A percentile compares a stretch with the other conserved stretches of the same genome.
Evolutionary conservation across 2,797 vertebrate species (phyloP).

Genomic region (Helicolenus hilgendorfi): DNA sequence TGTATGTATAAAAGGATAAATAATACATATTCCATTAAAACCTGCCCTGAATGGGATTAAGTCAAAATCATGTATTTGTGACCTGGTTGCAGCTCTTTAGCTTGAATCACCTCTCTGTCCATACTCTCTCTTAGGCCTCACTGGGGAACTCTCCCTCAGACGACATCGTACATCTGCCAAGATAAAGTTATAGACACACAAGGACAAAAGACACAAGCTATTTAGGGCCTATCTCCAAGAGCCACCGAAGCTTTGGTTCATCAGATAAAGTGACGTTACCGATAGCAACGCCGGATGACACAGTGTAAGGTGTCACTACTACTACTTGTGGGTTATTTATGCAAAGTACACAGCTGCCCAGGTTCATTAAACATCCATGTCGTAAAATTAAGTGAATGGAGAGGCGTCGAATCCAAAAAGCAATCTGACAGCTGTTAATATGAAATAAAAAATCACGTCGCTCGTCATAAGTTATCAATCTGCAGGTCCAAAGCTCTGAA

Average conservation of each 20-base stretch:
- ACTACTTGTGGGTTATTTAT: slow-evolving; percentile 14
- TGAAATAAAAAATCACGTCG: background rate
- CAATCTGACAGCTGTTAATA: slow-evolving; percentile 15
- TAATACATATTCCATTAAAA: background rate
- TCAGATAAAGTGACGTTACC: slow-evolving; percentile 52
- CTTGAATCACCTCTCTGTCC: slow-evolving; percentile 35
- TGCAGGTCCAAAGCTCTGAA: slow-evolving; percentile 12
- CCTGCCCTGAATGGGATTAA: background rate
- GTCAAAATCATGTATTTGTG: background rate
- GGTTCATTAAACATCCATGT: slow-evolving; percentile 31
- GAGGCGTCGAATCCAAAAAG: background rate
- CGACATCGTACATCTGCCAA: slow-evolving; percentile 60
- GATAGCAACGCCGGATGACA: slow-evolving; percentile 9
- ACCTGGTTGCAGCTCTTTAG: slow-evolving; percentile 19
- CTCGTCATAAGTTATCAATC: slow-evolving; percentile 28
- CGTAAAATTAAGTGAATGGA: slow-evolving; percentile 16
- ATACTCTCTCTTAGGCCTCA: slow-evolving; percentile 43
- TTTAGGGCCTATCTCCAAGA: slow-evolving; percentile 41
- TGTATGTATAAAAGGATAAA: background rate
- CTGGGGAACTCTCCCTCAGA: slow-evolving; percentile 56
- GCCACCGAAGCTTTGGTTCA: slow-evolving; percentile 34
- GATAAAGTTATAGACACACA: slow-evolving; percentile 67
- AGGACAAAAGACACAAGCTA: slow-evolving; percentile 60
- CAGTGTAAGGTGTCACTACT: background rate
- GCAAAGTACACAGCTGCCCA: slow-evolving; percentile 10